Conservation (phyloP, 2,113 vertebrate genomes). For the mouse (Mus musculus) region DNA sequence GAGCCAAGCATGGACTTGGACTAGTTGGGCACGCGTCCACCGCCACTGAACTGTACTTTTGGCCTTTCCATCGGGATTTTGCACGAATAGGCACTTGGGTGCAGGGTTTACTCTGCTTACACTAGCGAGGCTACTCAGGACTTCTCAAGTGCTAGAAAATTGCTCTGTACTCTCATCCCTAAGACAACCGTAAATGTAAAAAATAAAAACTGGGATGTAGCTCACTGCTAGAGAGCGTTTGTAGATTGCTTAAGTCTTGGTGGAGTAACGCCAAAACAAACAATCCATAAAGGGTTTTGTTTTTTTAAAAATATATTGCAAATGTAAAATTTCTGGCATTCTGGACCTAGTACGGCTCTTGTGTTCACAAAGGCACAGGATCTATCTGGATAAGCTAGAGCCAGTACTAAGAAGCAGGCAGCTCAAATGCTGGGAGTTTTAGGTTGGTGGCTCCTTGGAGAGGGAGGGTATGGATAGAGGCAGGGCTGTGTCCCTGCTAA, state of each 20-base stretch:
- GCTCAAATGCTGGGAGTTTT: no score
- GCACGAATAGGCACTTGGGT: neutral
- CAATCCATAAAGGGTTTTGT: no score
- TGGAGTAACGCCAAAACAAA: neutral
- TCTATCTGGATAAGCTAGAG: no score
- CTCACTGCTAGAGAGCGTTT: neutral
- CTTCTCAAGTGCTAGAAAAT: neutral
- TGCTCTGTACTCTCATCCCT: neutral
- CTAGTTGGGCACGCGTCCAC: neutral
- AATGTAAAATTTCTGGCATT: no score
- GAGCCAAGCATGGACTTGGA: neutral
- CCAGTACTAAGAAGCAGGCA: no score
- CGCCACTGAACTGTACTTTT: neutral
- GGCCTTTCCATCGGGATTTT: neutral
- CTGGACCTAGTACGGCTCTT: no score
- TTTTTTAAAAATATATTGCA: no score
- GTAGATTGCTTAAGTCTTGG: neutral
- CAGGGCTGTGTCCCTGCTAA: no score
- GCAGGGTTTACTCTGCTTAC: neutral
- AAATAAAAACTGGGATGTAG: neutral
- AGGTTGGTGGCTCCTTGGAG: no score
- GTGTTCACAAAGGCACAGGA: no score
- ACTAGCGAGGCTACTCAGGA: neutral
- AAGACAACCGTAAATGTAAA: neutral
- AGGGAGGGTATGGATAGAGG: no score